Evolutionary conservation across 2,888 invertebrate species (phyloP).

Genomic region (Gandaritis pyraliata): DNA sequence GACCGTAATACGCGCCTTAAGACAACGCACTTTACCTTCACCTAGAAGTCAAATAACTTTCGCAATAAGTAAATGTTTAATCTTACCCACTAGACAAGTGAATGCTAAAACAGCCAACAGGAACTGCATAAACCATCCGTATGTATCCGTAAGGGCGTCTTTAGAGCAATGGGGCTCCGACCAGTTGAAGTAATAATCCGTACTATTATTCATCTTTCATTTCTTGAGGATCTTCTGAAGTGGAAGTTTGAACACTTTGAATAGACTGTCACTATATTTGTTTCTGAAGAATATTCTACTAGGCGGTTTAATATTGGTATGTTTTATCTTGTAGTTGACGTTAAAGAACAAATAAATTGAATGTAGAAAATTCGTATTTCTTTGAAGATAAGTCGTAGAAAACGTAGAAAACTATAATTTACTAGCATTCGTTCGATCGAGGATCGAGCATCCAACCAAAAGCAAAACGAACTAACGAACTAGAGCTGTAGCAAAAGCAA

Average conservation of each 20-base stretch:
- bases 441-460: no score
- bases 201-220: slow-evolving; percentile 80
- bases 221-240: slow-evolving; percentile 32
- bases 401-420: no score
- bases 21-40: not conserved
- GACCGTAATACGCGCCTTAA: no score
- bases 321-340: not conserved
- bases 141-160: slow-evolving; percentile 88
- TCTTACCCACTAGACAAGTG: slow-evolving; percentile 88
- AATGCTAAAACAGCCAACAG: slow-evolving; percentile 88
- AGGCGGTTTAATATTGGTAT: not conserved
- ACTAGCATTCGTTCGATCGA: no score
- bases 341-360: no score
- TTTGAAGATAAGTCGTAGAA: no score
- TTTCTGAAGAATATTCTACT: slow-evolving; percentile 2
- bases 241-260: slow-evolving; percentile 10
- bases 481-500: no score
- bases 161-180: slow-evolving; percentile 86
- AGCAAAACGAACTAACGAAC: no score
- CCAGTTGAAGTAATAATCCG: slow-evolving; percentile 74
- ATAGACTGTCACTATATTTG: slow-evolving; percentile 17
- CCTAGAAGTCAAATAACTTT: slow-evolving; percentile 13
- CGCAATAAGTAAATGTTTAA: slow-evolving; percentile 25
- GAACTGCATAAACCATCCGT: slow-evolving; percentile 90
- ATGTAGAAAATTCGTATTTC: no score